Base-by-base conservation (phyloP, 2,888 invertebrate species). In the Synergus itoensis region DNA sequence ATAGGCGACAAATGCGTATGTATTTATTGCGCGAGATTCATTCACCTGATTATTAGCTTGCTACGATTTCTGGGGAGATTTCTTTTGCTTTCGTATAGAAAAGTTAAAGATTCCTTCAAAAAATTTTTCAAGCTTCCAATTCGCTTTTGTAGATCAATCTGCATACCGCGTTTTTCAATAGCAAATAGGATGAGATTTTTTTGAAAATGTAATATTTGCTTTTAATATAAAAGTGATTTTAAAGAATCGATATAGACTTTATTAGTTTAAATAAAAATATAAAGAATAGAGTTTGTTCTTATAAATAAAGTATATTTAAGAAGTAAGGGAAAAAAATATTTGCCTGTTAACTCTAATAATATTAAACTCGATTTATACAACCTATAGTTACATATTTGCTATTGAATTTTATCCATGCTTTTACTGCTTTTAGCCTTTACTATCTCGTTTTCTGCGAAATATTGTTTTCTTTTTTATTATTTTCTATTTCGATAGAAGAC, bases 1-100 rank as follows among this genome's bases (percentile, higher is more conserved):
- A 83, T 87, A 67, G 87, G 89, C 45, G 86, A 85, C 75, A 90
- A 91, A 81, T 89, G 87, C 84, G 92, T 92, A 92, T 82, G 91
- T 92, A 92, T 87, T 43, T 62, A 21, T 80, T 41, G 79, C 60
- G 21, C 64, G 73, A 67, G 69, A 65, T 76, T 76, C 62, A 60
- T 76, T 28, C 60, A 76, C 9, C n/a, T 77, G 28, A 36, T 64
- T 73, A 73, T 73, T 73, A 48, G 16, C 36, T 57, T 73, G 12
- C 9, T 73, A n/a, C 73, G 28, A 53, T 11, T 11, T n/a, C 0
- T 73, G n/a, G 36, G n/a, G 16, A 4, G 40, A 18, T 40, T n/a
- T 36, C 1, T 57, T 40, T 5, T 41, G n/a, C n/a, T 18, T 11
- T 41, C 12, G 3, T n/a, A 12, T 11, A 73, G 12, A 40, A 73